phyloP scores from a whole-genome alignment of 2,113 vertebrate genomes.

The Collichthys lucidus region DNA sequence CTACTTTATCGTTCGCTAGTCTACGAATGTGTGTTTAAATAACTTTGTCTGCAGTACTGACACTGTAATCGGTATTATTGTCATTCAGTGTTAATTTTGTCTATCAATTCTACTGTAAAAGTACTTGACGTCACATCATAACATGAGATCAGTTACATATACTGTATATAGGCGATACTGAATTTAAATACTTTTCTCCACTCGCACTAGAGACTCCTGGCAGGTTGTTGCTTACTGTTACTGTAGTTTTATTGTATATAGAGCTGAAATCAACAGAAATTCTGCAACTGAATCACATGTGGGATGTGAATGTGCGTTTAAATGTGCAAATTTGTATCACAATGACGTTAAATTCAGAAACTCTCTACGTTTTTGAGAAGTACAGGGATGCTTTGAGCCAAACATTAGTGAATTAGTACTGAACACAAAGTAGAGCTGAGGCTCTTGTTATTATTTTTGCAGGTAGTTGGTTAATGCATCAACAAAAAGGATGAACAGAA shows the following conservation, averaged over 20 bases:
- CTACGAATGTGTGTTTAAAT: not conserved
- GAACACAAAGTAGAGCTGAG: not conserved
- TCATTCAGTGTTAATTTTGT: not conserved
- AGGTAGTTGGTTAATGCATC: not conserved
- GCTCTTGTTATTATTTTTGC: not conserved
- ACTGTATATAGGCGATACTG: not conserved
- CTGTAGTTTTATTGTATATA: not conserved
- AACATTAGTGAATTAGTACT: not conserved
- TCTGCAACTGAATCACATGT: constrained; percentile 6
- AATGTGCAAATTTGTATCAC: constrained; percentile 7
- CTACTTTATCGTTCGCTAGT: constrained; percentile 4
- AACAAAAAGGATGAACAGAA: not conserved
- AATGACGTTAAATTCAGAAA: constrained; percentile 1
- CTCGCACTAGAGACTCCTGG: not conserved
- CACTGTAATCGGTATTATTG: not conserved
- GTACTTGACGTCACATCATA: constrained; percentile 15
- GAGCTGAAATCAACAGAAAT: not conserved
- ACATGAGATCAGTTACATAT: constrained; percentile 6
- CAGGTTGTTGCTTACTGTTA: not conserved
- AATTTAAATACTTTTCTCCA: not conserved
- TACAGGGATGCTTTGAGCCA: not conserved
- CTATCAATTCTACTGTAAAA: constrained; percentile 20
- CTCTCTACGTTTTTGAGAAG: too few species aligned
- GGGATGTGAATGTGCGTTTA: not conserved
- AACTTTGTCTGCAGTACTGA: constrained; percentile 6